These are phyloP conservation scores for Drosophila chauvacae DNA, from an alignment of 1,140 invertebrate genomes.

Conservation along the genomic window DNA sequence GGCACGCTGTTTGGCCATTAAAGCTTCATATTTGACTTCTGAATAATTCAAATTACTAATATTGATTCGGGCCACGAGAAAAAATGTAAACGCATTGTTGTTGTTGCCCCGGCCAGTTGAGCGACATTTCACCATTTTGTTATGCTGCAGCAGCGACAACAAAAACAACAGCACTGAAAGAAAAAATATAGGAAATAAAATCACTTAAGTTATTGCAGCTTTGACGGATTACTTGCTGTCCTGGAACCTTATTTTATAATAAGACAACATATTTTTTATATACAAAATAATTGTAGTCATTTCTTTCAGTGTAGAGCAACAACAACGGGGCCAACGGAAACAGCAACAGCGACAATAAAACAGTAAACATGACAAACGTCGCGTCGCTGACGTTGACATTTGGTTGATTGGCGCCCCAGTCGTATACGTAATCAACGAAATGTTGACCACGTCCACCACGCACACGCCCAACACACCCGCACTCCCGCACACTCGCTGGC, in stretches of 20 bases:
- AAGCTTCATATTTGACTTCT: slow-evolving; percentile 85
- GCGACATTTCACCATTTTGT: slow-evolving; percentile 64
- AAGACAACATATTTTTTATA: too few relatives aligned
- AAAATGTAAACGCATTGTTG: slow-evolving; percentile 75
- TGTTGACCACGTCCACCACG: slow-evolving; percentile 79
- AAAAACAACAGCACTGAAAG: slow-evolving; percentile 18
- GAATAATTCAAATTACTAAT: slow-evolving; percentile 85
- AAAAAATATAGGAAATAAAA: neutral
- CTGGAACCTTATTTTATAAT: neutral
- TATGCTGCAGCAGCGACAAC: slow-evolving; percentile 37
- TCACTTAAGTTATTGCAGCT: too few relatives aligned
- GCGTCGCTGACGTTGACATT: slow-evolving; percentile 74
- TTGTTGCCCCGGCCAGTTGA: slow-evolving; percentile 25
- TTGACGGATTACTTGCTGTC: too few relatives aligned
- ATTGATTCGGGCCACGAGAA: slow-evolving; percentile 82
- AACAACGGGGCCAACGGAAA: slow-evolving; percentile 39
- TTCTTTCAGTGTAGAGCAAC: slow-evolving; percentile 1
- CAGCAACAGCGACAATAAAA: slow-evolving; percentile 51
- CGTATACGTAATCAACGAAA: slow-evolving; percentile 83
- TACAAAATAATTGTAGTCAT: neutral
- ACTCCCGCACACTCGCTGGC: slow-evolving; percentile 8
- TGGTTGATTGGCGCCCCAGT: slow-evolving; percentile 81
- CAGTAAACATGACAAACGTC: slow-evolving; percentile 61
- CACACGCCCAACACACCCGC: slow-evolving; percentile 38
- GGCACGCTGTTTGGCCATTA: slow-evolving; percentile 84